Evolutionary conservation across 2,113 vertebrate genomes (phyloP).

Genomic region (Cheilinus undulatus): DNA sequence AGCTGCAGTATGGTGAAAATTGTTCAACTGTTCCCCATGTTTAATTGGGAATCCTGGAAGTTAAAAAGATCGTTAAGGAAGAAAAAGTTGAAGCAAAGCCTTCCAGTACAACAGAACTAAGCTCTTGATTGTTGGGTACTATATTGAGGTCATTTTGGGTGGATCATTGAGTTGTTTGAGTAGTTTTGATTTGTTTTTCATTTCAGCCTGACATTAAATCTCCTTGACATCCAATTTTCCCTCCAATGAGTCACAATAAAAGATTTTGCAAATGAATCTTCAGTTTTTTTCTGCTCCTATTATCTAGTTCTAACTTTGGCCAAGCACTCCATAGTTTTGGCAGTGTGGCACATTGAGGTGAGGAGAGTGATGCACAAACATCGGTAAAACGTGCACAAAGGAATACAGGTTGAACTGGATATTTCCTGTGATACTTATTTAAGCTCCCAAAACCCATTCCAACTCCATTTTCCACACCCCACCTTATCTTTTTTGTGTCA

Average conservation of each 20-base stretch:
- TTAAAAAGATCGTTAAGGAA: too few relatives aligned
- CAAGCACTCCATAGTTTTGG: too few relatives aligned
- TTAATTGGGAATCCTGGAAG: too few relatives aligned
- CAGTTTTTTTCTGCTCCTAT: background rate
- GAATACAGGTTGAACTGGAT: too few relatives aligned
- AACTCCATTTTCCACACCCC: conserved; percentile 15
- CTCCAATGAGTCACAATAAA: background rate
- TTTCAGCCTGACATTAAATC: background rate
- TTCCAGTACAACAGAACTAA: too few relatives aligned
- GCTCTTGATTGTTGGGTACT: background rate
- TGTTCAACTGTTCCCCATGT: too few relatives aligned
- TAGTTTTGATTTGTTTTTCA: background rate
- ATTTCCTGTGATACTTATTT: too few relatives aligned
- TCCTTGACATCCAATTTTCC: background rate
- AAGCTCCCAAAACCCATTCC: background rate
- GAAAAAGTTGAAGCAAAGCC: too few relatives aligned
- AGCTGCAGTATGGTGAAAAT: too few relatives aligned
- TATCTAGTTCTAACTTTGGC: background rate
- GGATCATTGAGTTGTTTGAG: background rate
- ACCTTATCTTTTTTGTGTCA: conserved; percentile 41
- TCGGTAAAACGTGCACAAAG: background rate
- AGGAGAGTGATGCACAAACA: too few relatives aligned
- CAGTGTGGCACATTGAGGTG: too few relatives aligned
- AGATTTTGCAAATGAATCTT: background rate
- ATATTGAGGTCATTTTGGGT: background rate